Conservation (phyloP, 2,888 invertebrate genomes). For the Tachina fera region DNA sequence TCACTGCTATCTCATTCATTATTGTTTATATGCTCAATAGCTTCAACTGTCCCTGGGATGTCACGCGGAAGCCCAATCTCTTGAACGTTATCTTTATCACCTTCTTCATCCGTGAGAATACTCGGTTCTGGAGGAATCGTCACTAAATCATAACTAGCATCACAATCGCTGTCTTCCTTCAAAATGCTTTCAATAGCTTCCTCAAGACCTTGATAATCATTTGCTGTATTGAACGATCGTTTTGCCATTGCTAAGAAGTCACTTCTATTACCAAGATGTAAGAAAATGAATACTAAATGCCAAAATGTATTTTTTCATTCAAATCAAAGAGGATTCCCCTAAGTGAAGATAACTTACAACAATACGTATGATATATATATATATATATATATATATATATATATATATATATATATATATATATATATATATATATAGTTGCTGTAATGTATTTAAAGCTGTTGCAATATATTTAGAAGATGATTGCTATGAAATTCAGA, state of each 20-base stretch:
- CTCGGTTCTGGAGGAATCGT: slow-evolving; percentile 34
- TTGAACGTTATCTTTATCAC: slow-evolving; percentile 39
- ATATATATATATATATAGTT: not conserved
- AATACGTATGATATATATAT: not conserved
- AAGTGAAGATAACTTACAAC: slow-evolving; percentile 8
- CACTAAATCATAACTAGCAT: slow-evolving; percentile 26
- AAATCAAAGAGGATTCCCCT: not conserved
- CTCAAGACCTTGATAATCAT: not conserved
- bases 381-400: not conserved
- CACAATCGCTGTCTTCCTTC: not conserved
- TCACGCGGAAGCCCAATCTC: not conserved
- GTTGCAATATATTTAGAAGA: slow-evolving; percentile 6
- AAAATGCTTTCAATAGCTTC: slow-evolving; percentile 11
- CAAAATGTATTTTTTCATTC: too few species aligned
- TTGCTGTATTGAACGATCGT: not conserved
- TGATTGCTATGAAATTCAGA: slow-evolving; percentile 2
- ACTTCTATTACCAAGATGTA: not conserved
- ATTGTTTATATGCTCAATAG: not conserved
- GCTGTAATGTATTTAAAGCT: slow-evolving; percentile 4
- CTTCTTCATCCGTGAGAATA: slow-evolving; percentile 35
- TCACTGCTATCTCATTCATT: not conserved
- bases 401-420: not conserved
- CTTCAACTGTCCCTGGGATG: slow-evolving; percentile 9
- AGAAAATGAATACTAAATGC: not conserved
- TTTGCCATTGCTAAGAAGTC: not conserved